Evolutionary conservation across 1,140 invertebrate species (phyloP).

Genomic region (Euglossa dilemma): DNA sequence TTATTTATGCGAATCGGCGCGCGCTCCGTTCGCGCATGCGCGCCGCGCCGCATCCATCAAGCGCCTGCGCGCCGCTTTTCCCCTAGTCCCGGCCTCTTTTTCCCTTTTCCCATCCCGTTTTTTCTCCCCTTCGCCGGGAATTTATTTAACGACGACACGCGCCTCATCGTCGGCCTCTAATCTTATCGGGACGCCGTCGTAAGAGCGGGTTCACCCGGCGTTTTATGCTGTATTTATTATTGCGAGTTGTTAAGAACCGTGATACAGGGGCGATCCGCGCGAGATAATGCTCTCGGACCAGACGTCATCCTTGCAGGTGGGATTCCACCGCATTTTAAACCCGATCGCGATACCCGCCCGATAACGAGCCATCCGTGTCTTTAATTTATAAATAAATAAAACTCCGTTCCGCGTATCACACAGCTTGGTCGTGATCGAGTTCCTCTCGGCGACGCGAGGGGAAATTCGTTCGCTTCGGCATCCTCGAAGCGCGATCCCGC

Average conservation of each 20-base stretch:
- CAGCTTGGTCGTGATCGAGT: too few relatives aligned
- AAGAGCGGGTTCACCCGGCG: not conserved
- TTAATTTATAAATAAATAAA: not conserved
- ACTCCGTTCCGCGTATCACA: too few relatives aligned
- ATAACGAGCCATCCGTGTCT: not conserved
- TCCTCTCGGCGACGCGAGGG: too few relatives aligned
- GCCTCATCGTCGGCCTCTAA: not conserved
- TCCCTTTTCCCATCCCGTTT: not conserved
- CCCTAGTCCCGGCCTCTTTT: not conserved
- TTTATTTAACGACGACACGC: constrained; percentile 24
- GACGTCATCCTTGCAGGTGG: not conserved
- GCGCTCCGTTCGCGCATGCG: not conserved
- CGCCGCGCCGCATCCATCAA: constrained; percentile 2
- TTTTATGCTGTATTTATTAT: constrained; percentile 13
- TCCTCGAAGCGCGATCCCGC: too few relatives aligned
- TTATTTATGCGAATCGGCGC: constrained; percentile 38
- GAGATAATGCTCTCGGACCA: not conserved
- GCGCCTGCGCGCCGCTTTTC: not conserved
- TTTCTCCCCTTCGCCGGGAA: not conserved
- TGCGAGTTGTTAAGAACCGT: not conserved
- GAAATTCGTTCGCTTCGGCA: too few relatives aligned
- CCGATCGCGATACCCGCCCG: too few relatives aligned
- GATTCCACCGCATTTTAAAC: not conserved
- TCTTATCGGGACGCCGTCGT: not conserved
- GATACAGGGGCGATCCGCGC: not conserved